Base-by-base conservation (phyloP, 1,140 invertebrate genomes). In the Panonychus citri region DNA sequence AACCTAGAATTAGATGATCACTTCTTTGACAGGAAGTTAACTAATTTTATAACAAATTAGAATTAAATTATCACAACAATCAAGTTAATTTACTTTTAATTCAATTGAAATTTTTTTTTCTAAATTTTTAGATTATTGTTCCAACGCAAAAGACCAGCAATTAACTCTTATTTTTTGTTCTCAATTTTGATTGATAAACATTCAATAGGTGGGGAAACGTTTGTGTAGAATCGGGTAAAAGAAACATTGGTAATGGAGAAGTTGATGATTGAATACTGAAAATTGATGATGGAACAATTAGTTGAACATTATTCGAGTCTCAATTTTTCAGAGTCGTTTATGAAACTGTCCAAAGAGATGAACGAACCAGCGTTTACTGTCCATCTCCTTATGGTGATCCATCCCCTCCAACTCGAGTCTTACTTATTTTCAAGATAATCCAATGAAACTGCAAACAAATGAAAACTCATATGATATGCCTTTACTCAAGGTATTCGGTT, bases 191-290 rank as follows among this genome's bases (percentile, higher is more conserved):
- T n/a, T n/a, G n/a, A n/a, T n/a, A n/a, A n/a, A n/a, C n/a, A n/a
- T n/a, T n/a, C 93, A 74, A 90, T 94, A 57, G 89, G 91, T 69
- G 71, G 89, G 54, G 67, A 72, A 52, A 68, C 93, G 30, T 94
- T 91, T 65, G 90, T 85, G 66, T 69, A 73, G 57, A 69, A 83
- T 65, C 69, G 68, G 75, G 17, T 72, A 75, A 7, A 71, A 74
- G 55, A 56, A 64, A 2, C 89, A 94, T n/a, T n/a, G n/a, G n/a
- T n/a, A n/a, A n/a, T n/a, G n/a, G n/a, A n/a, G n/a, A n/a, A n/a
- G n/a, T n/a, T n/a, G n/a, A n/a, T n/a, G n/a, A n/a, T n/a, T n/a
- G n/a, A n/a, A n/a, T n/a, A n/a, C n/a, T n/a, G n/a, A n/a, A n/a
- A n/a, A n/a, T n/a, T n/a, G n/a, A n/a, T n/a, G n/a, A n/a, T n/a